phyloP scores from a whole-genome alignment of 1,140 invertebrate genomes.

The Lutraria rhynchaena region DNA sequence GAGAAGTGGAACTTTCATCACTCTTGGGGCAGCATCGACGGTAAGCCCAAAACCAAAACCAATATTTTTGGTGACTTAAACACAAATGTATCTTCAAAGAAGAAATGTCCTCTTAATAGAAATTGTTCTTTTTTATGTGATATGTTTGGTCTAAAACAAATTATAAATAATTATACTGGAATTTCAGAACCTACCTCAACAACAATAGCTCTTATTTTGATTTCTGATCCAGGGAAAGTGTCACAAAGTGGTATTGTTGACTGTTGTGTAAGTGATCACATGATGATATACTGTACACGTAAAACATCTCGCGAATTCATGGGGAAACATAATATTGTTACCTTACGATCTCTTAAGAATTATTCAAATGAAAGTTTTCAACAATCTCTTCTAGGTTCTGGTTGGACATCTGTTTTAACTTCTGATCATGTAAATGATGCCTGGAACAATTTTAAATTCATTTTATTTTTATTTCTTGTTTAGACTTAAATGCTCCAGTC shows the following conservation, averaged over 20 bases:
- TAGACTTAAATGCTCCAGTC: too few species aligned
- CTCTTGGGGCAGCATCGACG: too few species aligned
- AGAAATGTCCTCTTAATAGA: too few species aligned
- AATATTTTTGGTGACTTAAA: too few species aligned
- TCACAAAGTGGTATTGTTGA: constrained; percentile 10
- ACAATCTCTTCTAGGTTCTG: background rate
- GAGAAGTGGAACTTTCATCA: too few species aligned
- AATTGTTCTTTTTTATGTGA: too few species aligned
- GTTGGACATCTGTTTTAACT: background rate
- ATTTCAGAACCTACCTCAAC: background rate
- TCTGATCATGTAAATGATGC: constrained; percentile 20
- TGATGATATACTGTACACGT: constrained; percentile 30
- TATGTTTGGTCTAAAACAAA: constrained; percentile 9
- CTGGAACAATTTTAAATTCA: constrained; percentile 39
- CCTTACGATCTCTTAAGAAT: constrained; percentile 11
- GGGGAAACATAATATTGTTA: constrained; percentile 14
- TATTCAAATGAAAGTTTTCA: constrained; percentile 28
- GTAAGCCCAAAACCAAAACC: too few species aligned
- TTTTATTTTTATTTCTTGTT: too few species aligned
- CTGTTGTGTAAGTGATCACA: constrained; percentile 5
- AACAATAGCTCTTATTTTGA: constrained; percentile 5
- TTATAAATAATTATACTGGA: constrained; percentile 9
- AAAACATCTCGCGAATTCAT: background rate
- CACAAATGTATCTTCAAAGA: too few species aligned
- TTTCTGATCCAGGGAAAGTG: constrained; percentile 9